Base-by-base conservation (phyloP, 2,113 vertebrate species). In the Camelus bactrianus region DNA sequence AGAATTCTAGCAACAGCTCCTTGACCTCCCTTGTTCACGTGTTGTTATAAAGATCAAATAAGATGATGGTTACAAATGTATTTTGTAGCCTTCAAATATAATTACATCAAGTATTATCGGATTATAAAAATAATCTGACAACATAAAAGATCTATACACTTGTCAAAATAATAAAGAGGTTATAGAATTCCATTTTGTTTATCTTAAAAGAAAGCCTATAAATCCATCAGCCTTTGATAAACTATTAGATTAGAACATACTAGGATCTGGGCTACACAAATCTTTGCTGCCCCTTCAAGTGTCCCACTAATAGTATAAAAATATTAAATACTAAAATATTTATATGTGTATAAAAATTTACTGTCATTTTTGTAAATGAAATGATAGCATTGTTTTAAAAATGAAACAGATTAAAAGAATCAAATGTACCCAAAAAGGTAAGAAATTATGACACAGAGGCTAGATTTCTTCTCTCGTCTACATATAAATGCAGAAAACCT, bases 391-490 rank as follows among this genome's bases (percentile, higher is more conserved):
- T 89, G 54, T 67, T 8, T 5, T 30, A 73, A 94, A 64, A 73
- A 11, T 89, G 32, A 91, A 83, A 83, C 0, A 81, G 46, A 92
- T 46, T 54, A 62, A 69, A 69, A 20, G 15, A 91, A 85, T 69
- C 35, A 46, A 83, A 91, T 60, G 46, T 54, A 89, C 65, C 35
- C 76, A 72, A 94, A 90, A 88, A 52, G 15, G 5, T 67, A 89
- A 84, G 64, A 92, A 89, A 79, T 89, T 64, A 52, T 86, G 50
- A 50, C 46, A 82, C 3, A 48, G 15, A 73, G 54, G 17, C 50
- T 81, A 80, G 65, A 85, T 88, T 88, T 94, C 67, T 94, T 69
- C 64, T 95, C 52, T 90, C 8, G 81, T 93, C 70, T 54, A 85
- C 64, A 60, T 75, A 26, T 82, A 79, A 83, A 72, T 87, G 46